phyloP scores from a whole-genome alignment of 2,113 vertebrate genomes.

The Carassius carassius region DNA sequence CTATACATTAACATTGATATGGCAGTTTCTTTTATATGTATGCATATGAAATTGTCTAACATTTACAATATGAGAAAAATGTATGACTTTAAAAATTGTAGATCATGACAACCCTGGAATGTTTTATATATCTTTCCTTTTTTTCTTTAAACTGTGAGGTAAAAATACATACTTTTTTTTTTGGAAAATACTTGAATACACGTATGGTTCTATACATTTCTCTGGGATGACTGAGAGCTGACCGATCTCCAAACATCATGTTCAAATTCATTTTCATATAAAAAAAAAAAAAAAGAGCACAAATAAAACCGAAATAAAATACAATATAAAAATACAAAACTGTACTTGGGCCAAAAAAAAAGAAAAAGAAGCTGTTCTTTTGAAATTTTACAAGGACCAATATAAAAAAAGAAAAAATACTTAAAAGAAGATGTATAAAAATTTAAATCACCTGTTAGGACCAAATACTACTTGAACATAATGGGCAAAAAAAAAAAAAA shows the following conservation, averaged over 20 bases:
- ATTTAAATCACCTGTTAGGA: not conserved
- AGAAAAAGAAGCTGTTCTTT: not conserved
- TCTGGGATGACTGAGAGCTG: slow-evolving; percentile 51
- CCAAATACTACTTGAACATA: not conserved
- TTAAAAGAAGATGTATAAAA: not conserved
- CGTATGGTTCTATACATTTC: slow-evolving; percentile 86
- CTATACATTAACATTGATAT: slow-evolving; percentile 99
- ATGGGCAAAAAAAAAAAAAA: not conserved
- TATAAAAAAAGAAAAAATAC: not conserved
- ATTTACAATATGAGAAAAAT: slow-evolving; percentile 99
- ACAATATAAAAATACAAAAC: slow-evolving; percentile 57
- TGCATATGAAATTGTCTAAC: slow-evolving; percentile 99
- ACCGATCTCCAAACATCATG: slow-evolving; percentile 59
- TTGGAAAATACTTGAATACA: slow-evolving; percentile 89
- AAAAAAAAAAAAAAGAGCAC: slow-evolving; percentile 66
- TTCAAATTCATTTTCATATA: slow-evolving; percentile 27
- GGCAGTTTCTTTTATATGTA: slow-evolving; percentile 99
- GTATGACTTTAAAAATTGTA: slow-evolving; percentile 79
- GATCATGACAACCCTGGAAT: slow-evolving; percentile 96
- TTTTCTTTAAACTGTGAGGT: slow-evolving; percentile 86
- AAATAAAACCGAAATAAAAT: slow-evolving; percentile 29
- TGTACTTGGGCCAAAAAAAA: slow-evolving; percentile 36
- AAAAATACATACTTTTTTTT: slow-evolving; percentile 81
- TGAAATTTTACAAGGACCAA: slow-evolving; percentile 30
- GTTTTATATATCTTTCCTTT: slow-evolving; percentile 67